These are phyloP conservation scores for Athene noctua DNA, from an alignment of 2,113 vertebrate species.

Conservation along the genomic window DNA sequence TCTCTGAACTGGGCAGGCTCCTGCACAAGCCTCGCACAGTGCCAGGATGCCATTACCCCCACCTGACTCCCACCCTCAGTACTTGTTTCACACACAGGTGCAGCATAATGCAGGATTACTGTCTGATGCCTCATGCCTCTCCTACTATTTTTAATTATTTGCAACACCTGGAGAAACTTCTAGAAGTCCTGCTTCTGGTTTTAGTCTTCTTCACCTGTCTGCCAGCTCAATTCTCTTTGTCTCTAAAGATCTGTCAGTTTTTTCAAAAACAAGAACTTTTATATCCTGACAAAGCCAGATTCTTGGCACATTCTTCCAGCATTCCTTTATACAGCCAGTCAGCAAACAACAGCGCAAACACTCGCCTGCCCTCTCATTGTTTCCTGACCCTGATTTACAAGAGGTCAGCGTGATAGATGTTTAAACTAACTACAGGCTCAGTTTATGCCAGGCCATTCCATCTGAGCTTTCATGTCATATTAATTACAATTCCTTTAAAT, in stretches of 20 bases:
- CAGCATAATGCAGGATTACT: rapidly evolving
- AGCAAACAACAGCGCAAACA: constrained; percentile 53
- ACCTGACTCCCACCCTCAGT: rapidly evolving
- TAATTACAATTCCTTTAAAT: not conserved
- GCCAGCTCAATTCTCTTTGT: not conserved
- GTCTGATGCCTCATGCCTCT: rapidly evolving
- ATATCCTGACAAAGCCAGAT: constrained; percentile 19
- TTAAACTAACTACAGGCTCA: constrained; percentile 15
- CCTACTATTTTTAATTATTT: not conserved
- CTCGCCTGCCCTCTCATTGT: constrained; percentile 40
- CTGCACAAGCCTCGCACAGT: not conserved
- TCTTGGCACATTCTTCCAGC: constrained; percentile 55
- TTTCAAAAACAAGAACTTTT: not conserved
- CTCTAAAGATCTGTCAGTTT: not conserved
- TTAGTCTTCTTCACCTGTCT: not conserved
- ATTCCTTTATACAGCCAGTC: constrained; percentile 50
- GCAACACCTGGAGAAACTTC: not conserved
- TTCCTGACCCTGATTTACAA: constrained; percentile 45
- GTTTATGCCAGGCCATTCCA: constrained; percentile 5
- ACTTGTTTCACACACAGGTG: rapidly evolving
- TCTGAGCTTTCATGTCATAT: not conserved
- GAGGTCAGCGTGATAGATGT: constrained; percentile 23
- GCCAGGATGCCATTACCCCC: not conserved
- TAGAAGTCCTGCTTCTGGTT: not conserved
- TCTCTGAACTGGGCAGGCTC: not conserved